These are phyloP conservation scores for Bovichtus variegatus DNA, from an alignment of 2,797 vertebrate genomes.

Conservation along the genomic window DNA sequence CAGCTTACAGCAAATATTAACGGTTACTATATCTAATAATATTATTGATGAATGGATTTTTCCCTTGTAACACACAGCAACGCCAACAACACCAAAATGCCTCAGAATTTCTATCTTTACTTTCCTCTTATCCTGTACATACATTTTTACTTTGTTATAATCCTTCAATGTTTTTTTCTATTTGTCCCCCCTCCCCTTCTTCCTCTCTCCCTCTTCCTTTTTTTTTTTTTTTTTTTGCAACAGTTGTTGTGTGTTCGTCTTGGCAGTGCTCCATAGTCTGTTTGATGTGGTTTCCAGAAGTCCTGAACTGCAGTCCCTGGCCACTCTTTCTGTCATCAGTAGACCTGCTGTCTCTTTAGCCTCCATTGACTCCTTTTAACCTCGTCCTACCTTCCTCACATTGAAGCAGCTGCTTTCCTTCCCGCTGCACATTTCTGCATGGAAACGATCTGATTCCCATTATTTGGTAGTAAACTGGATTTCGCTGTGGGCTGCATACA, in stretches of 20 bases:
- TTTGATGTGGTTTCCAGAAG: conserved; percentile 90
- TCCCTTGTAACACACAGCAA: conserved; percentile 36
- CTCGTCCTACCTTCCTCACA: conserved; percentile 82
- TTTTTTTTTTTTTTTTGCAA: conserved; percentile 62
- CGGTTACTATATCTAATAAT: neutral
- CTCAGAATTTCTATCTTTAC: neutral
- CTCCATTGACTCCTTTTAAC: conserved; percentile 91
- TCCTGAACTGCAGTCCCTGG: conserved; percentile 86
- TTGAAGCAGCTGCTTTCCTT: conserved; percentile 84
- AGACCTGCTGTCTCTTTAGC: conserved; percentile 90
- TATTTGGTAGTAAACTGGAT: conserved; percentile 75
- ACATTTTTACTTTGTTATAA: conserved; percentile 52
- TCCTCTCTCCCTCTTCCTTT: conserved; percentile 5
- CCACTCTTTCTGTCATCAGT: conserved; percentile 87
- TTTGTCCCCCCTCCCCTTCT: conserved; percentile 21
- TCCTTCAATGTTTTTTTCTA: conserved; percentile 54
- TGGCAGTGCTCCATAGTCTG: conserved; percentile 85
- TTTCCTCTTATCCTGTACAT: conserved; percentile 36
- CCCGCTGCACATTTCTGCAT: conserved; percentile 73
- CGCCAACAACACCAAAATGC: neutral
- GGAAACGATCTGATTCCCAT: conserved; percentile 80
- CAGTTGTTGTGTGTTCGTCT: conserved; percentile 87
- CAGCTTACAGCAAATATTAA: neutral
- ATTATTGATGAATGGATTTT: neutral
- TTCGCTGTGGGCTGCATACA: conserved; percentile 64